phyloP scores from a whole-genome alignment of 2,888 invertebrate genomes.

The Sussaba pulchella region DNA sequence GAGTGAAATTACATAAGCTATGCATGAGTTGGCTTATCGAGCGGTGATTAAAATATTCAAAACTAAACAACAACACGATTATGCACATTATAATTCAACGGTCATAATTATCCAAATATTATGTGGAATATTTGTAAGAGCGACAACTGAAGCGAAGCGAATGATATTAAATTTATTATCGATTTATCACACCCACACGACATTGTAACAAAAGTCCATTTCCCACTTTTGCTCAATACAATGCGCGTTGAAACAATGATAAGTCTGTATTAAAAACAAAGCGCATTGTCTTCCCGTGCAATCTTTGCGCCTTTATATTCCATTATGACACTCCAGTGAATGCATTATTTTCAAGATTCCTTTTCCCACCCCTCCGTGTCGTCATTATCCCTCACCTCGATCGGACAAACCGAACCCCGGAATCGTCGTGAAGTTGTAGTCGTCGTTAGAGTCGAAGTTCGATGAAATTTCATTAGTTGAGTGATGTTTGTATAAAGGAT shows the following conservation, averaged over 20 bases:
- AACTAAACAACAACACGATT: conserved; percentile 13
- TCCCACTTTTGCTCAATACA: conserved; percentile 26
- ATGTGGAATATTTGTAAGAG: too few species aligned
- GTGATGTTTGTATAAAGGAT: conserved; percentile 82
- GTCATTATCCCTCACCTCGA: conserved; percentile 9
- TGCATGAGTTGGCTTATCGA: conserved; percentile 51
- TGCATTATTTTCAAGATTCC: conserved; percentile 16
- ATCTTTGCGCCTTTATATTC: conserved; percentile 8
- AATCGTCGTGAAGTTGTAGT: conserved; percentile 48
- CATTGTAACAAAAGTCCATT: conserved; percentile 30
- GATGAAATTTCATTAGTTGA: conserved; percentile 67
- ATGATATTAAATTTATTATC: conserved; percentile 26
- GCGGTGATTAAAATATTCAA: conserved; percentile 19
- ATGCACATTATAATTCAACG: not conserved
- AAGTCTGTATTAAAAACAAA: not conserved
- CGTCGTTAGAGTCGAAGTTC: conserved; percentile 64
- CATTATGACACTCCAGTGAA: conserved; percentile 17
- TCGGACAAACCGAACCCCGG: conserved; percentile 12
- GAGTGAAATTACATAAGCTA: conserved; percentile 47
- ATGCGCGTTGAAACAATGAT: conserved; percentile 35
- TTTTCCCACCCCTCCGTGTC: not conserved
- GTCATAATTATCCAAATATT: not conserved
- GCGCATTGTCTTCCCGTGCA: not conserved
- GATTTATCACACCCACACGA: conserved; percentile 19
- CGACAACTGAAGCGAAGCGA: not conserved